These are phyloP conservation scores for Drosophila dunni DNA, from an alignment of 1,140 invertebrate species.

Conservation along the genomic window DNA sequence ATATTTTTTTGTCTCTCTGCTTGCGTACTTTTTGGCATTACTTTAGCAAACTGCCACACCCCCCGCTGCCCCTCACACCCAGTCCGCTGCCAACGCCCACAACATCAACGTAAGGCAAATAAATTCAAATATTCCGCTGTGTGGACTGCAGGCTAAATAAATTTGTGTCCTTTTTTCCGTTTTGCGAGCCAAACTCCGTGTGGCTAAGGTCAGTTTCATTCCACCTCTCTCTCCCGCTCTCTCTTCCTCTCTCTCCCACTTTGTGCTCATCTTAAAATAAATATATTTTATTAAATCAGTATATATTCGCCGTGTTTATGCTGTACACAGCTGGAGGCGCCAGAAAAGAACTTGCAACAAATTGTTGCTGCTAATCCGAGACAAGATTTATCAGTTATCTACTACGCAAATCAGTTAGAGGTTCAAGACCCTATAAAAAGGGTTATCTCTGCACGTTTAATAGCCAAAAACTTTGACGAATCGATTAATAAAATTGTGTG, in stretches of 20 bases:
- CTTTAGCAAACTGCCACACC: slow-evolving; percentile 55
- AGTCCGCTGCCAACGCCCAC: background rate
- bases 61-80: background rate
- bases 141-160: slow-evolving; percentile 77
- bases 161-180: slow-evolving; percentile 53
- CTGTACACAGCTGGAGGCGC: background rate
- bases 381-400: background rate
- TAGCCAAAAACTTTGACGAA: too few relatives aligned
- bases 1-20: slow-evolving; percentile 16
- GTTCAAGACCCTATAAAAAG: too few relatives aligned
- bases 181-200: slow-evolving; percentile 7
- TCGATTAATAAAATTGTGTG: too few relatives aligned
- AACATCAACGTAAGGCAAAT: slow-evolving; percentile 56
- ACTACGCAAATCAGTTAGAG: too few relatives aligned
- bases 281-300: slow-evolving; percentile 70
- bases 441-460: too few relatives aligned
- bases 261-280: slow-evolving; percentile 40
- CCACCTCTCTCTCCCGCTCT: background rate
- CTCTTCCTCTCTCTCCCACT: background rate
- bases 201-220: slow-evolving; percentile 34
- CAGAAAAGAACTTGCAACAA: background rate
- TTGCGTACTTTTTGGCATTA: slow-evolving; percentile 77
- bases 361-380: background rate
- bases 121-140: slow-evolving; percentile 77
- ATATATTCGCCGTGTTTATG: slow-evolving; percentile 47